These are phyloP conservation scores for Lineus longissimus DNA, from an alignment of 1,140 invertebrate species.

Conservation along the genomic window DNA sequence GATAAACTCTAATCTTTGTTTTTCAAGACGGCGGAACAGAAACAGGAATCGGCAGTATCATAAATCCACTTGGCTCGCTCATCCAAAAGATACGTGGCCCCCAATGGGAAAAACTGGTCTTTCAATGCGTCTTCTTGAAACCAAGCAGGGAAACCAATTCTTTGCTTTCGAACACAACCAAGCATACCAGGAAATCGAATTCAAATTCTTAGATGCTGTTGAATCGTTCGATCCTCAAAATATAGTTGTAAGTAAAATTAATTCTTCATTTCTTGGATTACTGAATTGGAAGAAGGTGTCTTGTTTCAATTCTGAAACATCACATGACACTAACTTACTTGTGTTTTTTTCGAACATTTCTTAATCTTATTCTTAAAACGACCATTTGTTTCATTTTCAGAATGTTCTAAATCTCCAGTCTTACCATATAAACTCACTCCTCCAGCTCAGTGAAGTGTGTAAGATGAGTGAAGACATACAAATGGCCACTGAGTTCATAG, in stretches of 20 bases:
- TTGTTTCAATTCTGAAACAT: neutral
- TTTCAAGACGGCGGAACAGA: constrained; percentile 24
- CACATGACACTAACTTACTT: neutral
- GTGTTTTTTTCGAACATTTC: constrained; percentile 13
- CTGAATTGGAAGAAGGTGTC: neutral
- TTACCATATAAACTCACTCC: constrained; percentile 79
- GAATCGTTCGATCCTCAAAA: constrained; percentile 77
- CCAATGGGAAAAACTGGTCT: constrained; percentile 66
- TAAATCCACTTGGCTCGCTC: constrained; percentile 62
- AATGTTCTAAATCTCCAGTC: constrained; percentile 70
- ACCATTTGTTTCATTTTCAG: constrained; percentile 56
- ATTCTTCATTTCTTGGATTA: neutral
- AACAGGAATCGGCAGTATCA: constrained; percentile 25
- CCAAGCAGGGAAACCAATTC: constrained; percentile 57
- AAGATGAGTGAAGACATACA: constrained; percentile 75
- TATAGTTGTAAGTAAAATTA: constrained; percentile 63
- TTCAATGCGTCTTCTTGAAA: constrained; percentile 67
- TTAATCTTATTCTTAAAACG: too few species aligned
- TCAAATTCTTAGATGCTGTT: constrained; percentile 71
- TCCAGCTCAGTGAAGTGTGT: constrained; percentile 80
- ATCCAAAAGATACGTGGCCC: constrained; percentile 66
- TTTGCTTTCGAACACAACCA: constrained; percentile 78
- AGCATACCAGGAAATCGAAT: constrained; percentile 72
- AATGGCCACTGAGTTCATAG: constrained; percentile 72
- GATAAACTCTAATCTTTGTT: neutral